phyloP scores from a whole-genome alignment of 92 coral and sea anemone genomes.

The Phenganax marumi region DNA sequence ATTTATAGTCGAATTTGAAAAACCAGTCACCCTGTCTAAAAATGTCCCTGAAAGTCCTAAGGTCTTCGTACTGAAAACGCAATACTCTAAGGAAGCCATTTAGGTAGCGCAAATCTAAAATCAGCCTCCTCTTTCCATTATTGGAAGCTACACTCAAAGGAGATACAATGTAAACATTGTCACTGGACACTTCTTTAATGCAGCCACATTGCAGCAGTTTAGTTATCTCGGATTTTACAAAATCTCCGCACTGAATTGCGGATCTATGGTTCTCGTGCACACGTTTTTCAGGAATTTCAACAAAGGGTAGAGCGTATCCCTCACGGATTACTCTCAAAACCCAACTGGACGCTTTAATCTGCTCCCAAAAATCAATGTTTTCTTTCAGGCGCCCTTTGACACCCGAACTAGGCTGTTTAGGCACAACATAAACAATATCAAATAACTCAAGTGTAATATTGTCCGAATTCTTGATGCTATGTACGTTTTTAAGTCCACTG shows the following conservation, averaged over 20 bases:
- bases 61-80: constrained; percentile 35
- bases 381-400: constrained; percentile 18
- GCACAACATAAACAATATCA: not conserved
- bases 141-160: constrained; percentile 3
- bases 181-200: constrained; percentile 20
- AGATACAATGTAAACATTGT: constrained; percentile 2
- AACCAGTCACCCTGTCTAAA: constrained; percentile 20
- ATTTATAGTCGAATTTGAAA: constrained; percentile 17
- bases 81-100: not conserved
- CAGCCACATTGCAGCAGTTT: constrained; percentile 1
- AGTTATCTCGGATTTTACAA: not conserved
- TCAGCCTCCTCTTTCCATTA: constrained; percentile 14
- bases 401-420: not conserved
- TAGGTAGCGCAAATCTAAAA: constrained; percentile 24
- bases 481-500: not conserved
- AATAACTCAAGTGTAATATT: not conserved
- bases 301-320: constrained; percentile 12
- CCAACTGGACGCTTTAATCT: constrained; percentile 23
- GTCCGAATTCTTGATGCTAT: too few relatives aligned
- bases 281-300: not conserved
- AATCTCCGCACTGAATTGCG: not conserved
- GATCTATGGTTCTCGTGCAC: constrained; percentile 2
- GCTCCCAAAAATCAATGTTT: constrained; percentile 22
- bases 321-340: constrained; percentile 16
- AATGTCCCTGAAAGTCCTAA: constrained; percentile 27